These are phyloP conservation scores for Drosophila triauraria DNA, from an alignment of 1,140 invertebrate species.

Conservation along the genomic window DNA sequence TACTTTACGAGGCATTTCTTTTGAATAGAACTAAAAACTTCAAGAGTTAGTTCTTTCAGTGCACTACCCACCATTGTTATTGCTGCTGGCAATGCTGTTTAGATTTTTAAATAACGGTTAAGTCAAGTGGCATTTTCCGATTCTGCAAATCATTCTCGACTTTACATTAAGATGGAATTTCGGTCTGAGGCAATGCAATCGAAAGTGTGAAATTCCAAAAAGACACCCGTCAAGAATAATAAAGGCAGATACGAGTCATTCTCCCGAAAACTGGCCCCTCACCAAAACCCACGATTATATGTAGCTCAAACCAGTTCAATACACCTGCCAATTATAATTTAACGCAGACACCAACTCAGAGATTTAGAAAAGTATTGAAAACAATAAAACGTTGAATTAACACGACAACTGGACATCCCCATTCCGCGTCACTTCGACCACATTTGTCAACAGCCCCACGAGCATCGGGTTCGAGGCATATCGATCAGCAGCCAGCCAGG, in stretches of 20 bases:
- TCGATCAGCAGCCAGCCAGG: constrained; percentile 48
- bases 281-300: constrained; percentile 17
- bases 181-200: constrained; percentile 52
- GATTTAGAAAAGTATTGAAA: constrained; percentile 38
- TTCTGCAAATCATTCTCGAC: constrained; percentile 76
- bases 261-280: constrained; percentile 13
- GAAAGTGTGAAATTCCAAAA: constrained; percentile 53
- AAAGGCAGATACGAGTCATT: constrained; percentile 29
- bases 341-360: not conserved
- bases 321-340: constrained; percentile 44
- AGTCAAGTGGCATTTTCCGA: constrained; percentile 71
- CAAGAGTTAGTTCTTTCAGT: not conserved
- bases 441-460: constrained; percentile 60
- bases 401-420: constrained; percentile 63
- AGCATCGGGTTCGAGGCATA: constrained; percentile 57
- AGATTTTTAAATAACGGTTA: constrained; percentile 82
- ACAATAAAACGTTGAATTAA: constrained; percentile 57
- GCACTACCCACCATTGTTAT: constrained; percentile 24
- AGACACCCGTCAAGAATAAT: constrained; percentile 56
- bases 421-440: constrained; percentile 34
- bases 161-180: constrained; percentile 58
- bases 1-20: not conserved
- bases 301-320: constrained; percentile 45
- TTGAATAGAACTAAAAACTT: too few relatives aligned
- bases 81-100: constrained; percentile 30